phyloP scores from a whole-genome alignment of 2,113 vertebrate genomes.

The Oncorhynchus keta region DNA sequence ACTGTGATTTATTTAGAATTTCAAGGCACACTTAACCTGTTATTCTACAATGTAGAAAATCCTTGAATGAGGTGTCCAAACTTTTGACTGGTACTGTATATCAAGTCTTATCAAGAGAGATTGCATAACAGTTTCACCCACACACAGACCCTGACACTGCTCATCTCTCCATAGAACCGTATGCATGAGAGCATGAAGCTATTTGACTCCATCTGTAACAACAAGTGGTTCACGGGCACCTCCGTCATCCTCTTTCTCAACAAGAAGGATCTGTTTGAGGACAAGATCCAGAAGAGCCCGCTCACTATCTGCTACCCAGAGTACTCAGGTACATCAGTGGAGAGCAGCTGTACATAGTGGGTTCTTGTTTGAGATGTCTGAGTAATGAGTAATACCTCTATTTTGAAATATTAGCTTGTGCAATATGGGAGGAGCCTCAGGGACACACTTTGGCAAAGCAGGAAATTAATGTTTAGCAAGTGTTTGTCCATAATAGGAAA shows the following conservation, averaged over 20 bases:
- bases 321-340: conserved; percentile 78
- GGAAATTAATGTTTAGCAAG: background rate
- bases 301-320: conserved; percentile 95
- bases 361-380: background rate
- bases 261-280: conserved; percentile 98
- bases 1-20: too few relatives aligned
- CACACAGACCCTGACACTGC: background rate
- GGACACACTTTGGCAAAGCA: background rate
- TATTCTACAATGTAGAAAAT: too few relatives aligned
- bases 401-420: background rate
- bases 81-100: too few relatives aligned
- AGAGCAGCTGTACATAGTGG: background rate
- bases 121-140: background rate
- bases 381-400: background rate
- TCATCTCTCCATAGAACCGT: conserved; percentile 81
- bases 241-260: conserved; percentile 99
- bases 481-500: too few relatives aligned
- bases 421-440: background rate
- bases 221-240: conserved; percentile 97
- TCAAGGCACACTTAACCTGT: too few relatives aligned
- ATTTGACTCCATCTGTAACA: conserved; percentile 99
- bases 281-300: conserved; percentile 90
- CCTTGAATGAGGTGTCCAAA: too few relatives aligned
- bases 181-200: conserved; percentile 99
- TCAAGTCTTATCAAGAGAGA: background rate